Conservation (phyloP, 1,140 invertebrate species). For the Scylla paramamosain region DNA sequence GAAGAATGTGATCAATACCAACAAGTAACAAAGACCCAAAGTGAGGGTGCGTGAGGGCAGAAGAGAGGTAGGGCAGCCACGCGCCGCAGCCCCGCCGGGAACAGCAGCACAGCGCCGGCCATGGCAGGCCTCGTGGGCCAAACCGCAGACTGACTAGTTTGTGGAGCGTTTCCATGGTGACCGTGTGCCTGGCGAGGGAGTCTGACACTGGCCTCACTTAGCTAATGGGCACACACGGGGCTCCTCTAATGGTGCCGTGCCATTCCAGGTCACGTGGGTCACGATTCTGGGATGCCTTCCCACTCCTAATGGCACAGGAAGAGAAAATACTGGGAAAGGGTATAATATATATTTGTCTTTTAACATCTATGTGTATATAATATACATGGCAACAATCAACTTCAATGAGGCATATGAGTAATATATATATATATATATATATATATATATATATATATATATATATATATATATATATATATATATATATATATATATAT, state of each 20-base stretch:
- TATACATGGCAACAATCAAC: background rate
- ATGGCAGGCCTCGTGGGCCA: background rate
- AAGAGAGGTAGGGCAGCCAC: background rate
- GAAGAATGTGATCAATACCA: background rate
- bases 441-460: constrained; percentile 70
- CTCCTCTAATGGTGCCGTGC: background rate
- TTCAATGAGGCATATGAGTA: background rate
- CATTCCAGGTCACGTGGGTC: constrained; percentile 6
- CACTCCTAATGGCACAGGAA: background rate
- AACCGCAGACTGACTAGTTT: background rate
- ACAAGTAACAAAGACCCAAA: background rate
- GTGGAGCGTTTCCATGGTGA: constrained; percentile 9
- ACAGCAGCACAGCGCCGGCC: background rate
- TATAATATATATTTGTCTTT: constrained; percentile 36
- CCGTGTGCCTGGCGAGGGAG: background rate
- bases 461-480: constrained; percentile 70
- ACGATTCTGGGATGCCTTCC: background rate
- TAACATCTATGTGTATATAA: constrained; percentile 28
- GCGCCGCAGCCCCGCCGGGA: background rate
- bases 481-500: constrained; percentile 64
- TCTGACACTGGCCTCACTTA: background rate
- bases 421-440: constrained; percentile 65
- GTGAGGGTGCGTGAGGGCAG: background rate
- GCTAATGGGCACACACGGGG: constrained; percentile 9
- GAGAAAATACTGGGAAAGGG: background rate